Conservation (phyloP, 2,888 invertebrate species). For the Eupelmus urozonus region DNA sequence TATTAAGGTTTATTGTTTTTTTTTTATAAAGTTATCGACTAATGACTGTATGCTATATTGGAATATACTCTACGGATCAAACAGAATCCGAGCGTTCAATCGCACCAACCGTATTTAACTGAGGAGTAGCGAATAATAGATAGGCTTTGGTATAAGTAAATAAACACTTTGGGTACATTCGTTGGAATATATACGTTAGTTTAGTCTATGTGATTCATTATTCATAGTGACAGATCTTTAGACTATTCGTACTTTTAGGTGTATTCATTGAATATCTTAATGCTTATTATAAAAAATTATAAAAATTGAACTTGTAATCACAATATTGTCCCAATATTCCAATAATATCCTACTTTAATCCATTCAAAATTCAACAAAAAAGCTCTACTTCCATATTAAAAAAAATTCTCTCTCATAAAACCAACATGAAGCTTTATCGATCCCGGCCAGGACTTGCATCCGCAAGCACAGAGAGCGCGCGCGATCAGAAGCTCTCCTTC, state of each 20-base stretch:
- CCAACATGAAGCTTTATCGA: background rate
- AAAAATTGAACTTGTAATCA: too few relatives aligned
- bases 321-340: too few relatives aligned
- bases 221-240: too few relatives aligned
- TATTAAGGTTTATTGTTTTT: background rate
- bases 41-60: too few relatives aligned
- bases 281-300: too few relatives aligned
- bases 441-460: constrained; percentile 8
- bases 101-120: constrained; percentile 18
- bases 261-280: too few relatives aligned
- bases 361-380: background rate
- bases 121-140: background rate
- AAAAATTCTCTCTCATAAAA: background rate
- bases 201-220: too few relatives aligned
- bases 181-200: too few relatives aligned
- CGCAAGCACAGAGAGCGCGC: background rate
- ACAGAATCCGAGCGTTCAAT: constrained; percentile 1
- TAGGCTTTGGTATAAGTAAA: constrained; percentile 21
- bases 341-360: background rate
- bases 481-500: constrained; percentile 34
- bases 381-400: too few relatives aligned
- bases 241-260: too few relatives aligned
- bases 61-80: constrained; percentile 13
- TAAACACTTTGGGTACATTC: constrained; percentile 41
- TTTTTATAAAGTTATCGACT: too few relatives aligned